Conservation (phyloP, 2,888 invertebrate genomes). For the Drosophila mercatorum region DNA sequence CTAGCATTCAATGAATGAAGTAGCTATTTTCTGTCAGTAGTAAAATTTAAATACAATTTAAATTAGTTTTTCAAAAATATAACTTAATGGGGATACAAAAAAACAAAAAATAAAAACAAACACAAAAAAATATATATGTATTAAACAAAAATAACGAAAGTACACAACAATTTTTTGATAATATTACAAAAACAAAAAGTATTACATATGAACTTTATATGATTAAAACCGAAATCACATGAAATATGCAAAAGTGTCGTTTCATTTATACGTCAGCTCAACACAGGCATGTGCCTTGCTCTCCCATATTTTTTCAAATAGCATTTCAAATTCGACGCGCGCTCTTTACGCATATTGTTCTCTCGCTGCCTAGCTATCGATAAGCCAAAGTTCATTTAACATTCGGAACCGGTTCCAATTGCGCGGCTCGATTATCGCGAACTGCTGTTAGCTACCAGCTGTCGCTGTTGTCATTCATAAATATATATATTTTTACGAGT, state of each 20-base stretch:
- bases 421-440: neutral
- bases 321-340: slow-evolving; percentile 8
- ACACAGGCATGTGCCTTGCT: neutral
- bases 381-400: neutral
- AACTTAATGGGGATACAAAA: slow-evolving; percentile 27
- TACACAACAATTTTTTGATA: slow-evolving; percentile 68
- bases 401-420: slow-evolving; percentile 4
- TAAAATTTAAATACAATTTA: slow-evolving; percentile 66
- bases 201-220: slow-evolving; percentile 62
- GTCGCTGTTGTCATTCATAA: slow-evolving; percentile 2
- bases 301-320: neutral
- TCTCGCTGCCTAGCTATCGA: slow-evolving; percentile 17
- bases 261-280: slow-evolving; percentile 8
- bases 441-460: slow-evolving; percentile 20
- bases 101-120: neutral
- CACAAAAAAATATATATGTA: neutral
- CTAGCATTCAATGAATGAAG: slow-evolving; percentile 57
- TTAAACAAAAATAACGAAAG: slow-evolving; percentile 16
- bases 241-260: slow-evolving; percentile 11
- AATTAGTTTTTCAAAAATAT: slow-evolving; percentile 66
- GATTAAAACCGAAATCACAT: slow-evolving; percentile 50
- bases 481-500: neutral
- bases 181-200: slow-evolving; percentile 53
- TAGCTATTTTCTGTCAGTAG: slow-evolving; percentile 70
- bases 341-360: accelerated